Conservation (phyloP, 1,140 invertebrate genomes). For the Drosophila baimaii region DNA sequence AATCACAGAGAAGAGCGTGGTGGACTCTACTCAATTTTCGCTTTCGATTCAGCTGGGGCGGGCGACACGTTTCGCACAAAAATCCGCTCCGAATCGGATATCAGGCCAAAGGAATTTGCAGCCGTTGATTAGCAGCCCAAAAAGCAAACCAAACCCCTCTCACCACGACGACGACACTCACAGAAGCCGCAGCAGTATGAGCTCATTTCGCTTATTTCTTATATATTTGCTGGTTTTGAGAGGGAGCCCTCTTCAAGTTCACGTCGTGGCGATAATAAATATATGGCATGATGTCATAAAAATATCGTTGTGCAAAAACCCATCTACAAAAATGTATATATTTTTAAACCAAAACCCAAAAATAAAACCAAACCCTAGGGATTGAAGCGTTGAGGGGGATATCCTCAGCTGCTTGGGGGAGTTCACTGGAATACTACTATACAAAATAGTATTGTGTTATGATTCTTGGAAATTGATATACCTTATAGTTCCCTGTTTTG, state of each 20-base stretch:
- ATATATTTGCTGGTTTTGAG: conserved; percentile 11
- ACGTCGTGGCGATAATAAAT: conserved; percentile 75
- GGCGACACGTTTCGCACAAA: conserved; percentile 12
- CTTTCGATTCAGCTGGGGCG: conserved; percentile 10
- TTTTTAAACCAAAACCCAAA: neutral
- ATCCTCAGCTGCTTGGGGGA: neutral
- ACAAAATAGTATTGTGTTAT: neutral
- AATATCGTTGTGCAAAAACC: conserved; percentile 54
- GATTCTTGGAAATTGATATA: neutral
- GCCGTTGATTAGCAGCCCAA: conserved; percentile 31
- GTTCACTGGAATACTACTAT: neutral
- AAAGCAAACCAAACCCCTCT: conserved; percentile 13
- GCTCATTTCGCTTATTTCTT: conserved; percentile 23
- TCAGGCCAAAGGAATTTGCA: conserved; percentile 43
- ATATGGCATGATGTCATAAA: conserved; percentile 73
- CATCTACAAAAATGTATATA: neutral
- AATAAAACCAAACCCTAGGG: neutral
- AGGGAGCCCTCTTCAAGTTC: conserved; percentile 61
- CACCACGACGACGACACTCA: neutral
- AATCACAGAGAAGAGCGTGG: conserved; percentile 21
- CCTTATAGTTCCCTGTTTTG: neutral
- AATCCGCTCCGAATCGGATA: conserved; percentile 18
- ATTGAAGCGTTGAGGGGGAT: neutral
- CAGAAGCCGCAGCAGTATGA: conserved; percentile 16
- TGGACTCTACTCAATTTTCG: neutral